Conservation (phyloP, 1,140 invertebrate genomes). For the Tenebrio molitor region DNA sequence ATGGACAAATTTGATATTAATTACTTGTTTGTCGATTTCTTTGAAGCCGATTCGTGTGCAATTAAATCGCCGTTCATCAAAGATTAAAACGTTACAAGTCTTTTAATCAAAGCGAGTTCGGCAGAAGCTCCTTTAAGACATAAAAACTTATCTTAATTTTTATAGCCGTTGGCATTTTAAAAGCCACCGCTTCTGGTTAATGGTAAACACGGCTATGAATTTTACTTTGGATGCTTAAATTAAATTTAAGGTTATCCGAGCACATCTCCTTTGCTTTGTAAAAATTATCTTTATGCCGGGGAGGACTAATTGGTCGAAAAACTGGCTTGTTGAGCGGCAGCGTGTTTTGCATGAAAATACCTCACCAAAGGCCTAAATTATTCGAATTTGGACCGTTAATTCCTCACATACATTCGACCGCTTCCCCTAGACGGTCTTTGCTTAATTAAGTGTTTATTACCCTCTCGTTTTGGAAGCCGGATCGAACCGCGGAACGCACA, state of each 20-base stretch:
- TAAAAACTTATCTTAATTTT: constrained; percentile 40
- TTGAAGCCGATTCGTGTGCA: neutral
- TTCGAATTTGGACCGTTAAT: constrained; percentile 12
- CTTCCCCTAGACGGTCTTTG: neutral
- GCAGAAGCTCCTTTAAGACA: constrained; percentile 6
- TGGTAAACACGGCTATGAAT: constrained; percentile 21
- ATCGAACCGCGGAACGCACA: constrained; percentile 10
- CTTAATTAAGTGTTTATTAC: constrained; percentile 38
- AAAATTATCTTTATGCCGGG: constrained; percentile 8
- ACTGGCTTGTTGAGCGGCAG: neutral
- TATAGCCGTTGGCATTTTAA: constrained; percentile 20
- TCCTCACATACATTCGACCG: constrained; percentile 23
- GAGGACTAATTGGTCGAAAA: constrained; percentile 12
- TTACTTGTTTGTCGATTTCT: neutral
- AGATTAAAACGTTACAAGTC: constrained; percentile 19
- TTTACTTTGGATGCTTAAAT: constrained; percentile 8
- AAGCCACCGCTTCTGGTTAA: constrained; percentile 15
- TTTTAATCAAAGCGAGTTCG: constrained; percentile 10
- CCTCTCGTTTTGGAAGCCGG: constrained; percentile 9
- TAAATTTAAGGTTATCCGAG: constrained; percentile 27
- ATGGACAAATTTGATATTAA: neutral
- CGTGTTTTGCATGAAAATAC: constrained; percentile 12
- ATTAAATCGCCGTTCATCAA: neutral
- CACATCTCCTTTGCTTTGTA: constrained; percentile 9
- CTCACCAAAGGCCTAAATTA: constrained; percentile 11